A percentile compares a stretch with the other conserved stretches of the same genome.
Conservation (phyloP, 2,797 vertebrate genomes). For the Peromyscus nudipes region DNA sequence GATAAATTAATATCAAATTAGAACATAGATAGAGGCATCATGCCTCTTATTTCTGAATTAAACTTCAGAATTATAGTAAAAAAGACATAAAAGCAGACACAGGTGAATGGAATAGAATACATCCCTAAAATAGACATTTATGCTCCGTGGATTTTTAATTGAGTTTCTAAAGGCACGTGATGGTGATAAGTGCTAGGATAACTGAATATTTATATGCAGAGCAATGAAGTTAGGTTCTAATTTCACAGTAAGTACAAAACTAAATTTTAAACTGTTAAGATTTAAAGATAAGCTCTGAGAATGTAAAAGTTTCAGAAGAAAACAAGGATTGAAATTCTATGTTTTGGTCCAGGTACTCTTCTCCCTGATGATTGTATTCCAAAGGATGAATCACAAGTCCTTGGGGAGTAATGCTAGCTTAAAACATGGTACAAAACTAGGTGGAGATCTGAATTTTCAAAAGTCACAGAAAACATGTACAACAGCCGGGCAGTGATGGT, state of each 20-base stretch:
- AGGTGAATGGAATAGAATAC: neutral
- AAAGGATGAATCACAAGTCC: neutral
- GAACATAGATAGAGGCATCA: neutral
- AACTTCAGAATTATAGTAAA: neutral
- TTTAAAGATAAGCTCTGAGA: neutral
- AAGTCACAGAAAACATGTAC: neutral
- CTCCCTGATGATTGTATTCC: neutral
- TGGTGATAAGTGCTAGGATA: neutral
- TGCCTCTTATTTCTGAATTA: neutral
- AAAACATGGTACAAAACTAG: neutral
- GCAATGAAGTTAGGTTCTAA: neutral
- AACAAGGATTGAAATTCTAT: no score
- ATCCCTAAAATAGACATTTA: neutral
- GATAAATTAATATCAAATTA: neutral
- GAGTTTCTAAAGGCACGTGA: neutral
- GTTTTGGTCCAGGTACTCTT: neutral
- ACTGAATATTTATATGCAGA: neutral
- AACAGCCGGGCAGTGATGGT: neutral
- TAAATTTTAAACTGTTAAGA: neutral
- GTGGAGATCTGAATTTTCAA: neutral
- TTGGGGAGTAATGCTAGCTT: neutral
- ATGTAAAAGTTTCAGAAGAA: neutral
- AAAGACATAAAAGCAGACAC: neutral
- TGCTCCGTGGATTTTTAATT: neutral
- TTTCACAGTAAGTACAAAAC: neutral